Conservation (phyloP, 2,888 invertebrate species). For the Aphidius colemani region DNA sequence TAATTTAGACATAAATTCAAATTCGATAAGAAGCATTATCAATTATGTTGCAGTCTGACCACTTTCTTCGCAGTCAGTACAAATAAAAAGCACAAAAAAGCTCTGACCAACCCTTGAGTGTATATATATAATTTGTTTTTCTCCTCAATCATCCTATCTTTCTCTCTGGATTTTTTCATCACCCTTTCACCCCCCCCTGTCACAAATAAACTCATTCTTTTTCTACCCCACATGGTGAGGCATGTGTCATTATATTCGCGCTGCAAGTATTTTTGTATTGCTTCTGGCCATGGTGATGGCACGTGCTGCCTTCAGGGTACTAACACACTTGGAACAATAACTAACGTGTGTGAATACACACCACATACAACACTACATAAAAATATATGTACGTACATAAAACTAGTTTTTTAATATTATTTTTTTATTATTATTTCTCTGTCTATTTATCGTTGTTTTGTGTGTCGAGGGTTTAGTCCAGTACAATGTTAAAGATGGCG, state of each 20-base stretch:
- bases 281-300: constrained; percentile 37
- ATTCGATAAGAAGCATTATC: too few species aligned
- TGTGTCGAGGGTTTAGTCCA: too few species aligned
- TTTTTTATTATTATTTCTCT: too few species aligned
- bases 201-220: background rate
- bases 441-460: too few species aligned
- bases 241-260: constrained; percentile 52
- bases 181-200: constrained; percentile 4
- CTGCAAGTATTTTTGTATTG: constrained; percentile 50
- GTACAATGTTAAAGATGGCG: background rate
- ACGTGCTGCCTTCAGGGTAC: constrained; percentile 35
- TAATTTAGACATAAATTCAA: too few species aligned
- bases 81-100: too few species aligned
- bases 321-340: background rate
- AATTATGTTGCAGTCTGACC: too few species aligned
- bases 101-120: background rate
- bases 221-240: constrained; percentile 26
- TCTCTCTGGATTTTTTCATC: background rate
- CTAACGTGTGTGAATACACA: too few species aligned
- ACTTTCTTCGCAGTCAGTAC: too few species aligned
- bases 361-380: background rate
- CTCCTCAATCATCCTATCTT: background rate
- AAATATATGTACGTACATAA: background rate
- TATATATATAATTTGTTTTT: background rate
- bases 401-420: background rate